Evolutionary conservation across 1,140 invertebrate species (phyloP).

Genomic region (Ectropis grisescens): DNA sequence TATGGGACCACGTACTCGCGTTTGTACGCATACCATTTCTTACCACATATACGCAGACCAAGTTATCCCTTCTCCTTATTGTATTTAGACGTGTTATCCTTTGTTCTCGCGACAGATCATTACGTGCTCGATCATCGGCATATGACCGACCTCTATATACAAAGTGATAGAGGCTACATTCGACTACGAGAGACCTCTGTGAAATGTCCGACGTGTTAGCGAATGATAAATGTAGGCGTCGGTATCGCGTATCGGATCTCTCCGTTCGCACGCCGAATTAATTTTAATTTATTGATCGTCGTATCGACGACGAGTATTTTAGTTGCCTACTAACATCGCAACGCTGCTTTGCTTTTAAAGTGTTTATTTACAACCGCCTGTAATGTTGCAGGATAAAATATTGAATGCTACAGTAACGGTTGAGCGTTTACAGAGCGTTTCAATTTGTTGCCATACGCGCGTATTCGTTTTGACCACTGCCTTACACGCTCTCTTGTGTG

Average conservation of each 20-base stretch:
- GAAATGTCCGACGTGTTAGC: constrained; percentile 64
- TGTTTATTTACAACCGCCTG: constrained; percentile 21
- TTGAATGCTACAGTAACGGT: no score
- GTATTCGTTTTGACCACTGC: no score
- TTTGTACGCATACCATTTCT: constrained; percentile 36
- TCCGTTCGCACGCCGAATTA: constrained; percentile 67
- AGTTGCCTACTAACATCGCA: constrained; percentile 48
- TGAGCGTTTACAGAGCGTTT: no score
- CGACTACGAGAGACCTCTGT: constrained; percentile 30
- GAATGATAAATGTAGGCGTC: constrained; percentile 69
- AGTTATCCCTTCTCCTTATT: constrained; percentile 50
- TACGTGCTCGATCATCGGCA: constrained; percentile 38
- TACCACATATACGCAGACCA: constrained; percentile 25
- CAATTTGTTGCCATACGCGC: no score
- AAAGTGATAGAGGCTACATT: constrained; percentile 37
- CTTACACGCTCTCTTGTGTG: no score
- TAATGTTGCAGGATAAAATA: constrained; percentile 13
- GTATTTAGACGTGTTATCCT: constrained; percentile 57
- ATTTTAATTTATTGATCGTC: constrained; percentile 69
- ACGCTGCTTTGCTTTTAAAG: constrained; percentile 30
- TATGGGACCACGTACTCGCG: constrained; percentile 30
- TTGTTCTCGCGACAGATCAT: constrained; percentile 43
- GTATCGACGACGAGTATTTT: constrained; percentile 58
- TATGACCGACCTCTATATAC: constrained; percentile 26
- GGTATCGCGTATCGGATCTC: constrained; percentile 65